A percentile compares a stretch with the other conserved stretches of the same genome.
These are phyloP conservation scores for Jacana jacana DNA, from an alignment of 2,113 vertebrate genomes.

Conservation along the genomic window DNA sequence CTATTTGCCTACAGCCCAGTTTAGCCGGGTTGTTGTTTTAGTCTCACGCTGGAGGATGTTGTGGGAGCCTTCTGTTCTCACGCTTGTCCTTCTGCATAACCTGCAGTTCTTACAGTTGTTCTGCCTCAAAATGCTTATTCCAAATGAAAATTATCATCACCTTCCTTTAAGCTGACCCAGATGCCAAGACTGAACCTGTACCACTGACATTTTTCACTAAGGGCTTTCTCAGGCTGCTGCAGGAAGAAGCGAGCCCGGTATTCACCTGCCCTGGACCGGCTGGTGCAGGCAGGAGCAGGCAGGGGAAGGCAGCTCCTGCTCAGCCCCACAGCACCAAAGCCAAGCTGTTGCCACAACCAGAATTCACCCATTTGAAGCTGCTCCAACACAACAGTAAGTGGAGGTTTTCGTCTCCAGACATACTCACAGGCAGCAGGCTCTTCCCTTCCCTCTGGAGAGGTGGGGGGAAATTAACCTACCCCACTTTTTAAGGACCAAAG, in stretches of 20 bases:
- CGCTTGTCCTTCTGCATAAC: not conserved
- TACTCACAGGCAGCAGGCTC: not conserved
- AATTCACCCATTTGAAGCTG: not conserved
- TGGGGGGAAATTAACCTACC: not conserved
- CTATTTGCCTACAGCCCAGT: not conserved
- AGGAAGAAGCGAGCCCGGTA: not conserved
- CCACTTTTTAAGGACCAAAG: not conserved
- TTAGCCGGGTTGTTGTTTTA: not conserved
- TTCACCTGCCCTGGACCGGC: not conserved
- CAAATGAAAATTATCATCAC: not conserved
- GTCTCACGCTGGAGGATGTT: not conserved
- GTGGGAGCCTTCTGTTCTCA: not conserved
- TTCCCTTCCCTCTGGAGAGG: not conserved
- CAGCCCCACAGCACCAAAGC: not conserved
- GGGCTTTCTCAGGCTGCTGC: not conserved
- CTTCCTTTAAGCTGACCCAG: not conserved
- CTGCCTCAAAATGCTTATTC: not conserved
- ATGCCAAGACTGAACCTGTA: not conserved
- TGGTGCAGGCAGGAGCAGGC: not conserved
- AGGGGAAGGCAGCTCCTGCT: not conserved
- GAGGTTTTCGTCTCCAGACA: not conserved
- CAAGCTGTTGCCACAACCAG: not conserved
- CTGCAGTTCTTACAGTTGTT: not conserved
- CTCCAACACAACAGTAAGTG: fast-evolving
- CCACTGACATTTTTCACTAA: not conserved